A percentile compares a stretch with the other conserved stretches of the same genome.
These are phyloP conservation scores for Tricholaema leucomelas DNA, from an alignment of 2,113 vertebrate species.

Conservation along the genomic window DNA sequence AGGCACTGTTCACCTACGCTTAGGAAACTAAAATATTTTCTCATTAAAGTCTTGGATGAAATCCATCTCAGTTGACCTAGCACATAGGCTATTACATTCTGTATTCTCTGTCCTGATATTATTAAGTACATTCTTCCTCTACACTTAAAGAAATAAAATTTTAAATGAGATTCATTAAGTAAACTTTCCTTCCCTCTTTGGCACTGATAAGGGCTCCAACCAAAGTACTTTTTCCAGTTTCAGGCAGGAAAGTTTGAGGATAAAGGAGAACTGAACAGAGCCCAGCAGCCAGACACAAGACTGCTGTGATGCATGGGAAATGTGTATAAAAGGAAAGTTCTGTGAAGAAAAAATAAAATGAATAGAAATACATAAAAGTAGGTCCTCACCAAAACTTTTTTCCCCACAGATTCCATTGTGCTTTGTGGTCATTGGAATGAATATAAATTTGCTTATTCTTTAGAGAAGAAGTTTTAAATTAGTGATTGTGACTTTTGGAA, in stretches of 20 bases:
- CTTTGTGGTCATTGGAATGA: neutral
- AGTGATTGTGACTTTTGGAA: neutral
- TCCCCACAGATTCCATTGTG: neutral
- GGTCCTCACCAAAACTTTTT: neutral
- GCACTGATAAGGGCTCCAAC: neutral
- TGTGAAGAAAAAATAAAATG: neutral
- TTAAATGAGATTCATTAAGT: constrained; percentile 9
- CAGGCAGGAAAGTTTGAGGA: constrained; percentile 1
- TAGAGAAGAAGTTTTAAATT: neutral
- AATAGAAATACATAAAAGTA: neutral
- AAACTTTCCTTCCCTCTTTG: neutral
- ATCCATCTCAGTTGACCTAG: neutral
- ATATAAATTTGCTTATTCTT: neutral
- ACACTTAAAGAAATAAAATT: neutral
- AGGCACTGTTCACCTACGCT: neutral
- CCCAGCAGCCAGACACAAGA: neutral
- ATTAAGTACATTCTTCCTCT: neutral
- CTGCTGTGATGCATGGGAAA: neutral
- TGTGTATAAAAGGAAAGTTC: neutral
- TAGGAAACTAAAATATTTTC: neutral
- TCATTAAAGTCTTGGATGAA: neutral
- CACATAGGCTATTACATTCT: neutral
- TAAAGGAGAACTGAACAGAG: constrained; percentile 2
- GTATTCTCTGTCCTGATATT: neutral
- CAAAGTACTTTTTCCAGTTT: neutral